Conservation (phyloP, 2,888 invertebrate genomes). For the Chymomyza caudatula region DNA sequence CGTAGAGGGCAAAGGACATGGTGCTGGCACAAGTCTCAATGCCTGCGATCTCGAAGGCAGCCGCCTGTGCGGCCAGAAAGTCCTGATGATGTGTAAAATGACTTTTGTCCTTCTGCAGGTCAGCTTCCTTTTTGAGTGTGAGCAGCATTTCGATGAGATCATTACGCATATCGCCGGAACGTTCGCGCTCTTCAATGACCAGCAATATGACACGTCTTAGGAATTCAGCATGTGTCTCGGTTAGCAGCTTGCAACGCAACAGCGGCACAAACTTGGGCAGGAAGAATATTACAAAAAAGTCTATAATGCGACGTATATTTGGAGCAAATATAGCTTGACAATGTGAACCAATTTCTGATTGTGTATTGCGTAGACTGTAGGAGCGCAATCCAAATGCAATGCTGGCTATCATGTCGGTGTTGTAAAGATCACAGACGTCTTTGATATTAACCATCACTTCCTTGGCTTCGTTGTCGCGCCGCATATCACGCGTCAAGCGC, state of each 20-base stretch:
- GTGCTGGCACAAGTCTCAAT: constrained; percentile 77
- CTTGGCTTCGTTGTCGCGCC: constrained; percentile 48
- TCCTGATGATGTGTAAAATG: constrained; percentile 72
- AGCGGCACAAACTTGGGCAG: constrained; percentile 76
- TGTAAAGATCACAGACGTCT: constrained; percentile 75
- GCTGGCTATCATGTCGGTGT: constrained; percentile 79
- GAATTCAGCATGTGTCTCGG: constrained; percentile 72
- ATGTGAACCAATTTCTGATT: constrained; percentile 76
- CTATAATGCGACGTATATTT: constrained; percentile 71
- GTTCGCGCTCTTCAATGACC: constrained; percentile 77
- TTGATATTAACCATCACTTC: constrained; percentile 67
- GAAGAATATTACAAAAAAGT: constrained; percentile 77
- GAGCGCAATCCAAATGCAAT: constrained; percentile 79
- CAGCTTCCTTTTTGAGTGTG: constrained; percentile 76
- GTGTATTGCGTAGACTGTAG: constrained; percentile 77
- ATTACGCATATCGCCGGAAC: constrained; percentile 76
- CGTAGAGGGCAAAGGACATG: constrained; percentile 78
- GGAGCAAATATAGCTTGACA: constrained; percentile 76
- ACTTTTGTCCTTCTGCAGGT: constrained; percentile 63
- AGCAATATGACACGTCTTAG: constrained; percentile 77
- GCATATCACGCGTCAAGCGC: constrained; percentile 59
- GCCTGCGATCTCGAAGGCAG: constrained; percentile 75
- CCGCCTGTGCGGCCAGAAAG: constrained; percentile 76
- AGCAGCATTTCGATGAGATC: constrained; percentile 80
- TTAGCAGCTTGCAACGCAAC: constrained; percentile 70